These are phyloP conservation scores for Drosophila mayaguana DNA, from an alignment of 2,888 invertebrate genomes.

Conservation along the genomic window DNA sequence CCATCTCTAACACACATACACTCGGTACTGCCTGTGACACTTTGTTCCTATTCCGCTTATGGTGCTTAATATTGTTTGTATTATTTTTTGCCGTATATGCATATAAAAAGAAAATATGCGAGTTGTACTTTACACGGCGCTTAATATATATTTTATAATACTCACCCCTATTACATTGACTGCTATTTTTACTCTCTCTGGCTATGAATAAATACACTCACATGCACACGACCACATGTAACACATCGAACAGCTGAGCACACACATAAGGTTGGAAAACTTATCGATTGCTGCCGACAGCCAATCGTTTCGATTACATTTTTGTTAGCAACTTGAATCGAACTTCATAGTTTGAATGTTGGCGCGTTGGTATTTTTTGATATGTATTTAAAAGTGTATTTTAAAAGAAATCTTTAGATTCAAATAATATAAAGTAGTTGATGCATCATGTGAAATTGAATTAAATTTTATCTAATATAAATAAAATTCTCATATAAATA, in stretches of 20 bases:
- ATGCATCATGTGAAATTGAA: not conserved
- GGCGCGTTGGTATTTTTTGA: conserved; percentile 5
- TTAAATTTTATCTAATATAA: not conserved
- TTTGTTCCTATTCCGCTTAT: conserved; percentile 47
- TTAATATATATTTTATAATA: not conserved
- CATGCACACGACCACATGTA: conserved; percentile 53
- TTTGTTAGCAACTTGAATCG: not conserved
- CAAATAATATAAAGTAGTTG: too few species aligned
- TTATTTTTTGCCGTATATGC: not conserved
- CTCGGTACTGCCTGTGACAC: conserved; percentile 36
- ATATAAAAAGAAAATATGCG: conserved; percentile 8
- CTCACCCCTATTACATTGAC: not conserved
- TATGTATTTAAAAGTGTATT: not conserved
- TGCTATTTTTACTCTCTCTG: conserved; percentile 10
- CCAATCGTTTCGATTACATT: not conserved
- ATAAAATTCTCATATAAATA: not conserved
- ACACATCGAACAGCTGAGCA: conserved; percentile 57
- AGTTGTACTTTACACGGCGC: not conserved
- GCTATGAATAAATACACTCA: conserved; percentile 59
- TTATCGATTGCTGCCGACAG: conserved; percentile 36
- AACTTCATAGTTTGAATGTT: not conserved
- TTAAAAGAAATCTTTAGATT: too few species aligned
- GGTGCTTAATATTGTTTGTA: conserved; percentile 12
- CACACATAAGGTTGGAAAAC: not conserved
- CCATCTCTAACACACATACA: conserved; percentile 38